Evolutionary conservation across 2,888 invertebrate species (phyloP).

Genomic region (Pristionchus fissidentatus): DNA sequence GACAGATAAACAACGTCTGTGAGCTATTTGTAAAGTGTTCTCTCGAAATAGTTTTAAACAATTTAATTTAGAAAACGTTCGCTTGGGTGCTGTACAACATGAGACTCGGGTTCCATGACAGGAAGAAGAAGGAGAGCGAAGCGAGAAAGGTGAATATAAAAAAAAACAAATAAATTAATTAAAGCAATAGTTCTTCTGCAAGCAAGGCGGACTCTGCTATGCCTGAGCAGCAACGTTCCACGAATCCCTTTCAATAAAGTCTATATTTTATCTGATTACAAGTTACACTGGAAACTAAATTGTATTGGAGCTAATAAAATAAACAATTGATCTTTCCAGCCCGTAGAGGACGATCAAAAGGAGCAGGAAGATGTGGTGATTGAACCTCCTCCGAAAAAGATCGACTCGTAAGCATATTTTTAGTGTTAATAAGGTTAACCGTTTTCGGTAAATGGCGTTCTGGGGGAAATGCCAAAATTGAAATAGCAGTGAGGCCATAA

Average conservation of each 20-base stretch:
- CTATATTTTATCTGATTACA: too few relatives aligned
- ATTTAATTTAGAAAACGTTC: slow-evolving; percentile 28
- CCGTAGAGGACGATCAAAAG: background rate
- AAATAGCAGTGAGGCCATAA: background rate
- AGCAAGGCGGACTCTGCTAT: too few relatives aligned
- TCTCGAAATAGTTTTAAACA: background rate
- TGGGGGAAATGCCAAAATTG: background rate
- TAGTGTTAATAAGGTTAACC: too few relatives aligned
- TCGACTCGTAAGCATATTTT: background rate
- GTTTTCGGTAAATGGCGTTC: too few relatives aligned
- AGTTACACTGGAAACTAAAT: too few relatives aligned
- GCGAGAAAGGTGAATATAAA: background rate
- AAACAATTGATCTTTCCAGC: background rate
- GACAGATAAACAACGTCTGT: too few relatives aligned
- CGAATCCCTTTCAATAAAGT: too few relatives aligned
- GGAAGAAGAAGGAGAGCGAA: slow-evolving; percentile 35
- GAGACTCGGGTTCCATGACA: background rate
- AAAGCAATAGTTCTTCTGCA: too few relatives aligned
- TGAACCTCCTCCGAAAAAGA: background rate
- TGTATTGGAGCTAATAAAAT: too few relatives aligned
- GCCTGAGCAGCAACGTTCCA: too few relatives aligned
- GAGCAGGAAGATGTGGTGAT: background rate
- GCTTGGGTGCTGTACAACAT: slow-evolving; percentile 38
- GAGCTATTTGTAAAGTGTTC: background rate
- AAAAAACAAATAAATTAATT: background rate